These are phyloP conservation scores for Globodera ellingtonae DNA, from an alignment of 1,140 invertebrate species.

Conservation along the genomic window DNA sequence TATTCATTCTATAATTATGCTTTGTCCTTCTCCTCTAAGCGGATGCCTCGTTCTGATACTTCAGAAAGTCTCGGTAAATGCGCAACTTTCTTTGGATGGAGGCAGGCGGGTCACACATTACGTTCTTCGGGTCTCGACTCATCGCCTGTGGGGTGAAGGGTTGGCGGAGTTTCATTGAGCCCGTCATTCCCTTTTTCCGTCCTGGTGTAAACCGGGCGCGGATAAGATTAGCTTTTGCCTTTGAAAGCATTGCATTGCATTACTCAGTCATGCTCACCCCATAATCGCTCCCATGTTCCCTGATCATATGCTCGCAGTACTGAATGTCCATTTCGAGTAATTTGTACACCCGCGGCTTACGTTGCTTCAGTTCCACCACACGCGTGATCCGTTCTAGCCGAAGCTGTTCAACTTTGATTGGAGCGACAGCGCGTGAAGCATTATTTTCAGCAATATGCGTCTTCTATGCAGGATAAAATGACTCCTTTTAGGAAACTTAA, in stretches of 20 bases:
- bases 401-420: constrained; percentile 2
- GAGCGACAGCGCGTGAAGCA: not conserved
- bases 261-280: not conserved
- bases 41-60: not conserved
- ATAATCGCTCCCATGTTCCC: not conserved
- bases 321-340: constrained; percentile 1
- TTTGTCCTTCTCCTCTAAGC: not conserved
- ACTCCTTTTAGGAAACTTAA: too few relatives aligned
- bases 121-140: not conserved
- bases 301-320: constrained; percentile 12
- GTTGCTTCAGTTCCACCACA: not conserved
- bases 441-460: not conserved
- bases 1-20: not conserved
- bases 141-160: not conserved
- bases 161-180: not conserved
- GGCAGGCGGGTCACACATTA: not conserved
- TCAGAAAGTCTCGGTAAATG: constrained; percentile 4
- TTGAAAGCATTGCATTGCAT: too few relatives aligned
- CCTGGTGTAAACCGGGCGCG: too few relatives aligned
- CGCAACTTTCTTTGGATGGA: constrained; percentile 12
- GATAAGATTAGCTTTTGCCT: too few relatives aligned
- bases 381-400: not conserved
- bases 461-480: not conserved
- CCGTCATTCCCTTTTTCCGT: too few relatives aligned
- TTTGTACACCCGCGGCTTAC: constrained; percentile 13